phyloP scores from a whole-genome alignment of 2,113 vertebrate species.

The Scomber japonicus region DNA sequence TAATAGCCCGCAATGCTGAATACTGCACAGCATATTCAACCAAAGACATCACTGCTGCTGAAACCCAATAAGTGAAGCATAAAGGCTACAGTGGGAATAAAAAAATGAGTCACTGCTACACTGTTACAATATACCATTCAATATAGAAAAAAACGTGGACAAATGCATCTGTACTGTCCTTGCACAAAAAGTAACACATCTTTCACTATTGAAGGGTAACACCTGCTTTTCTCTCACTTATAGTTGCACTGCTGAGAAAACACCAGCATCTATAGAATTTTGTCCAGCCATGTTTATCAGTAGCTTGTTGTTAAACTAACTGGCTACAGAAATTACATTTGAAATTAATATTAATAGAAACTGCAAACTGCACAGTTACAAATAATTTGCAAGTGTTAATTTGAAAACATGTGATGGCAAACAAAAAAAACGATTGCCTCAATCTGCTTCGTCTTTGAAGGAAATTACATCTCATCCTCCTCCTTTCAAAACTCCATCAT shows the following conservation, averaged over 20 bases:
- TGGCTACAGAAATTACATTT: conserved; percentile 6
- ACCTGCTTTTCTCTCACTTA: neutral
- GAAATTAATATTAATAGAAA: conserved; percentile 1
- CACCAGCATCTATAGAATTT: neutral
- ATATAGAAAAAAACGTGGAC: neutral
- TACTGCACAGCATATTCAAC: conserved; percentile 67
- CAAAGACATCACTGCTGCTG: conserved; percentile 39
- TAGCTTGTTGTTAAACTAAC: neutral
- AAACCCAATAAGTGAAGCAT: conserved; percentile 38
- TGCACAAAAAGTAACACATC: neutral
- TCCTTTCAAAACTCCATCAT: conserved; percentile 4
- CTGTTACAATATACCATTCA: neutral
- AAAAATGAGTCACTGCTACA: neutral
- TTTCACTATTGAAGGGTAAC: neutral
- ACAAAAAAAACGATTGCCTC: neutral
- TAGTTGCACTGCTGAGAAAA: neutral
- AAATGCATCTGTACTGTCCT: conserved; percentile 11
- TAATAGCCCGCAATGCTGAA: conserved; percentile 62
- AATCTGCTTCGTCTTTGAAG: conserved; percentile 5
- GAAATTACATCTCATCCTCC: neutral
- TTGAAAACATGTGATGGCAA: conserved; percentile 4
- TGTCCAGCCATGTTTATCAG: neutral
- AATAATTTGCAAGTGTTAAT: conserved; percentile 23
- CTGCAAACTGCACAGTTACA: neutral
- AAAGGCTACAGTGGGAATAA: conserved; percentile 27